A percentile compares a stretch with the other conserved stretches of the same genome.
Evolutionary conservation across 2,113 vertebrate genomes (phyloP).

Genomic region (Pagrus major): DNA sequence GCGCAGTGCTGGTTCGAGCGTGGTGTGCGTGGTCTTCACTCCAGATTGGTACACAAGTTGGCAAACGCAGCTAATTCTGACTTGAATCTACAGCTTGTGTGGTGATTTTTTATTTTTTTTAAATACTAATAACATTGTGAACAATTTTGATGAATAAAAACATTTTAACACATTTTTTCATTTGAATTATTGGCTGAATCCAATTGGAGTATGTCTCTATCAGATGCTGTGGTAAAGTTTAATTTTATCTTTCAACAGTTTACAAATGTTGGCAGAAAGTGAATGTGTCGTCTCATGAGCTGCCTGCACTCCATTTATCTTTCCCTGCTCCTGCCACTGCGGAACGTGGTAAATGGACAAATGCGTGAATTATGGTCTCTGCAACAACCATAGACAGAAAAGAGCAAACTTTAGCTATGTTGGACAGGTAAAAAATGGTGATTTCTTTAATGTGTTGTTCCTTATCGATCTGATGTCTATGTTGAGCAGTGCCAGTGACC

Average conservation of each 20-base stretch:
- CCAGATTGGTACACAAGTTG: not conserved
- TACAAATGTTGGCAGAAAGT: too few species aligned
- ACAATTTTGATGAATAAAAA: slow-evolving; percentile 29
- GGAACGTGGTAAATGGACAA: not conserved
- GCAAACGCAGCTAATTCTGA: not conserved
- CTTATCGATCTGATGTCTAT: too few species aligned
- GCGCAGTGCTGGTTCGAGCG: not conserved
- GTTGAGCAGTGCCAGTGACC: not conserved
- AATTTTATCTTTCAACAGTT: too few species aligned
- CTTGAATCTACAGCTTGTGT: not conserved
- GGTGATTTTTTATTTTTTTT: too few species aligned
- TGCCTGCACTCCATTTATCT: not conserved
- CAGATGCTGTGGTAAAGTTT: not conserved
- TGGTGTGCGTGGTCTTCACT: not conserved
- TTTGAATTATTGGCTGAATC: slow-evolving; percentile 9
- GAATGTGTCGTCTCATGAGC: not conserved
- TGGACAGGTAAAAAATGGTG: too few species aligned
- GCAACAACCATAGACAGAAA: too few species aligned
- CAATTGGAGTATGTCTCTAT: not conserved
- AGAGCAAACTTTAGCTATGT: too few species aligned
- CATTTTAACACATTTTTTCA: not conserved
- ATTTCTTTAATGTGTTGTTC: too few species aligned
- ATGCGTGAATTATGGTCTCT: not conserved
- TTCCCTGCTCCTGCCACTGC: not conserved
- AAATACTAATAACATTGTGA: slow-evolving; percentile 7